Conservation (phyloP, 2,797 vertebrate species). For the Aulostomus chinensis region DNA sequence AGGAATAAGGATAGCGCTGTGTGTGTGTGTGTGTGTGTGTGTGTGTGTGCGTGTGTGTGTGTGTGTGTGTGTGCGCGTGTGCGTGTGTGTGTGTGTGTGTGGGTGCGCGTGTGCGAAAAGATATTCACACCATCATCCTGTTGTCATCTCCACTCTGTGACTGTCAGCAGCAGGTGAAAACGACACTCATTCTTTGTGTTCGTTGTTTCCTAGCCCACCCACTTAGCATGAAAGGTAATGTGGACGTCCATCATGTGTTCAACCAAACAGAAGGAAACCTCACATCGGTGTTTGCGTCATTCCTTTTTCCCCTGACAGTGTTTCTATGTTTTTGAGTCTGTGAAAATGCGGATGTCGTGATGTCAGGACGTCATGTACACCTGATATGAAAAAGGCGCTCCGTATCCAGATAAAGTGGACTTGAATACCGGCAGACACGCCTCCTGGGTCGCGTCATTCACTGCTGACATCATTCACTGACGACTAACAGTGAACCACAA, state of each 20-base stretch:
- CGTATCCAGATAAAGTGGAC: too few species aligned
- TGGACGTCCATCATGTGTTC: constrained; percentile 31
- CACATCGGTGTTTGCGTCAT: too few species aligned
- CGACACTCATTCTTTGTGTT: constrained; percentile 54
- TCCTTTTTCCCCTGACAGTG: too few species aligned
- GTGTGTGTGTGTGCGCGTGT: not conserved
- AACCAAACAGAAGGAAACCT: constrained; percentile 2
- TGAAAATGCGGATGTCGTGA: constrained; percentile 23
- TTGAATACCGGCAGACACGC: too few species aligned
- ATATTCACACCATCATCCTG: not conserved
- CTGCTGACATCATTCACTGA: too few species aligned
- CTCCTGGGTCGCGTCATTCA: too few species aligned
- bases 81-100: too few species aligned
- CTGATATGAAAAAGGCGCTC: not conserved
- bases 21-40: not conserved
- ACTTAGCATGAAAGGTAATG: constrained; percentile 71
- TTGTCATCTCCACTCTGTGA: constrained; percentile 3
- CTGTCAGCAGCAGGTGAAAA: too few species aligned
- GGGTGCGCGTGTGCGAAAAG: too few species aligned
- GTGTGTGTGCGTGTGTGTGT: not conserved
- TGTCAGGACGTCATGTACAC: not conserved
- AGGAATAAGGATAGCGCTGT: not conserved
- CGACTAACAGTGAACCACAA: too few species aligned
- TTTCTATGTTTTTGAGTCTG: not conserved
- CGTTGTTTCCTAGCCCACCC: constrained; percentile 68